phyloP scores from a whole-genome alignment of 2,888 invertebrate species.

The Cephus pygmeus region DNA sequence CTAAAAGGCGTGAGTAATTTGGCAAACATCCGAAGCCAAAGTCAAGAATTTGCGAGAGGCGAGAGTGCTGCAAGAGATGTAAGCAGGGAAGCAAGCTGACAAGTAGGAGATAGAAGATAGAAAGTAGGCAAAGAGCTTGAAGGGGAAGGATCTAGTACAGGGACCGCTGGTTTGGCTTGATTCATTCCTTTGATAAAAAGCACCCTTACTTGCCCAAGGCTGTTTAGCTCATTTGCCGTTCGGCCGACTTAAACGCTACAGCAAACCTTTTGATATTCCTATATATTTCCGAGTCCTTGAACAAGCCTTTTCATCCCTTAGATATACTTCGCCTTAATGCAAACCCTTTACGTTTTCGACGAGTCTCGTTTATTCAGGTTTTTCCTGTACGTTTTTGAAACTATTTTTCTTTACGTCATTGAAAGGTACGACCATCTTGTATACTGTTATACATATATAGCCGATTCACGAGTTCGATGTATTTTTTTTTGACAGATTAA shows the following conservation, averaged over 20 bases:
- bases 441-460: too few species aligned
- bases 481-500: too few species aligned
- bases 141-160: background rate
- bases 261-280: conserved; percentile 1
- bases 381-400: background rate
- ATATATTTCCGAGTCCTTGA: background rate
- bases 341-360: background rate
- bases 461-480: too few species aligned
- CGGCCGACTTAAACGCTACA: background rate
- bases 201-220: background rate
- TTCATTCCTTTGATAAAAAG: background rate
- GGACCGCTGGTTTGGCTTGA: background rate
- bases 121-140: background rate
- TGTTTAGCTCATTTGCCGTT: conserved; percentile 8
- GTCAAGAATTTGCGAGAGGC: background rate
- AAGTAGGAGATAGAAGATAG: background rate
- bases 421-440: background rate
- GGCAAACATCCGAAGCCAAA: background rate
- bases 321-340: background rate
- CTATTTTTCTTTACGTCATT: background rate
- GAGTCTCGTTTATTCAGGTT: background rate
- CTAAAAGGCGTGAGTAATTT: background rate
- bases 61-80: background rate
- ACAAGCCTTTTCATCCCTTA: background rate
- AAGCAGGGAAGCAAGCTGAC: background rate